Conservation (phyloP, 2,888 invertebrate genomes). For the Melanotus villosus region DNA sequence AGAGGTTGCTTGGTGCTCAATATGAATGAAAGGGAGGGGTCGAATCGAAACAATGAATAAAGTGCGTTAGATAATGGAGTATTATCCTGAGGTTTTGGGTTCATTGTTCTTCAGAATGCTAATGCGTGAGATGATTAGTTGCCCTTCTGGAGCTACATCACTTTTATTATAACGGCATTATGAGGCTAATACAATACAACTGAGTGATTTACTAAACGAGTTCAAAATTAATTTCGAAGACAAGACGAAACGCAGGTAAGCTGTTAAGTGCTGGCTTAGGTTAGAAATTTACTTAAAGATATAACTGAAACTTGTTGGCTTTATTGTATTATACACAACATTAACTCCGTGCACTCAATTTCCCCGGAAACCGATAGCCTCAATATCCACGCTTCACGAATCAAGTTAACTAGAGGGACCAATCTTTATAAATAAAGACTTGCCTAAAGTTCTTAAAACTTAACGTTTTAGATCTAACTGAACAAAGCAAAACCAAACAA, state of each 20-base stretch:
- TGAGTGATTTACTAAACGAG: slow-evolving; percentile 26
- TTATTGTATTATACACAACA: slow-evolving; percentile 39
- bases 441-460: background rate
- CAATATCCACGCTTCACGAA: slow-evolving; percentile 24
- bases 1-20: background rate
- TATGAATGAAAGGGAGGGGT: background rate
- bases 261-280: background rate
- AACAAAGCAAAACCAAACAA: too few relatives aligned
- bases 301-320: slow-evolving; percentile 15
- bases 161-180: slow-evolving; percentile 31
- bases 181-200: slow-evolving; percentile 21
- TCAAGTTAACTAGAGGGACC: slow-evolving; percentile 27
- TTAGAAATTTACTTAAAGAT: slow-evolving; percentile 34
- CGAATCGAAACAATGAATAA: slow-evolving; percentile 38
- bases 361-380: slow-evolving; percentile 32
- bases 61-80: slow-evolving; percentile 43
- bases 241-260: slow-evolving; percentile 17
- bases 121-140: slow-evolving; percentile 43
- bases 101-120: slow-evolving; percentile 44
- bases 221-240: slow-evolving; percentile 23
- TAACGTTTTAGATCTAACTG: too few relatives aligned
- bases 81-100: slow-evolving; percentile 44
- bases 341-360: slow-evolving; percentile 37
- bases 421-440: slow-evolving; percentile 21
- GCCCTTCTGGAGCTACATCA: slow-evolving; percentile 27